These are phyloP conservation scores for Gorsachius magnificus DNA, from an alignment of 2,797 vertebrate genomes.

Conservation along the genomic window DNA sequence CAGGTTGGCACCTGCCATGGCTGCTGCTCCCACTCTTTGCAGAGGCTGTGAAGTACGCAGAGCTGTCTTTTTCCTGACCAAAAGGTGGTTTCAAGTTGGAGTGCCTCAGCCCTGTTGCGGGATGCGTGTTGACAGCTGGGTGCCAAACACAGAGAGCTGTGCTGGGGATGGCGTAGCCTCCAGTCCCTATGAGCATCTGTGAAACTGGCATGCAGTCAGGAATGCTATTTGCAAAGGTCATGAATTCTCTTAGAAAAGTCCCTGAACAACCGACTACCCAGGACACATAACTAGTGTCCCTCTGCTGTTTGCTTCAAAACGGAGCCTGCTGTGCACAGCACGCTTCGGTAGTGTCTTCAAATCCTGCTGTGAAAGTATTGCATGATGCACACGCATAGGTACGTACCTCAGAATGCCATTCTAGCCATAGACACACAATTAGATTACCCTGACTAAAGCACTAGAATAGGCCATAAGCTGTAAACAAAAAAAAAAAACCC, in stretches of 20 bases:
- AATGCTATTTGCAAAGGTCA: background rate
- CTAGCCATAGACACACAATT: background rate
- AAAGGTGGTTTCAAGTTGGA: background rate
- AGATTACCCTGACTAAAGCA: background rate
- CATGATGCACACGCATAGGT: too few relatives aligned
- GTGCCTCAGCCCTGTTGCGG: background rate
- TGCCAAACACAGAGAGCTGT: background rate
- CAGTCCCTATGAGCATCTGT: background rate
- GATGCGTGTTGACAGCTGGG: background rate
- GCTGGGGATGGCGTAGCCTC: background rate
- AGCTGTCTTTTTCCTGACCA: background rate
- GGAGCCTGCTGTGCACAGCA: background rate
- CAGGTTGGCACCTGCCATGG: background rate
- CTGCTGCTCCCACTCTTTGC: background rate
- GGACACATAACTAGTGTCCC: background rate
- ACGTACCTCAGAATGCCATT: background rate
- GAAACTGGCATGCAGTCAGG: background rate
- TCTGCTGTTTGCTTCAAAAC: background rate
- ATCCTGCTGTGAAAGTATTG: background rate
- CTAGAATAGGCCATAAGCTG: background rate
- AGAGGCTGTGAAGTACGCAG: rapidly evolving
- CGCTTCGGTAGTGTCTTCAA: background rate
- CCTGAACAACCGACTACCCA: background rate
- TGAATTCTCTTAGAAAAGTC: background rate
- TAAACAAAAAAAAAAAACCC: background rate